These are phyloP conservation scores for Lithobates pipiens DNA, from an alignment of 2,797 vertebrate species.

Conservation along the genomic window DNA sequence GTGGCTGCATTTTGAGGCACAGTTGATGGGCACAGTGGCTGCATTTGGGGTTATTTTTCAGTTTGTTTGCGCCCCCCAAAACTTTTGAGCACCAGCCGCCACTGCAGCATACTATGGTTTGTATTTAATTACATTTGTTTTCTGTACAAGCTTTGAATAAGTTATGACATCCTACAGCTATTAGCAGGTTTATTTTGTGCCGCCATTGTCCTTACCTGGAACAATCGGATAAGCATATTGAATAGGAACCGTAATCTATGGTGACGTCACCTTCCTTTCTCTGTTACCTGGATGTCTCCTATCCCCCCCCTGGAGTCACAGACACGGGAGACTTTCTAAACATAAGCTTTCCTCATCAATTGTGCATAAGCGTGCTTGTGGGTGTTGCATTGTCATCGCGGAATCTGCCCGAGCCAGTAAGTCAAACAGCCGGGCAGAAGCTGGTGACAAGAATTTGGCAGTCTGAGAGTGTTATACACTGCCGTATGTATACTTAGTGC, in stretches of 20 bases:
- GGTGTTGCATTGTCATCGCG: background rate
- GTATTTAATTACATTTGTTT: no score
- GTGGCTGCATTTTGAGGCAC: no score
- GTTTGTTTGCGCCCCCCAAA: no score
- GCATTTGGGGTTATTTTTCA: no score
- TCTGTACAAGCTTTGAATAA: background rate
- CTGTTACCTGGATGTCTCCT: background rate
- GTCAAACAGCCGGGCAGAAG: background rate
- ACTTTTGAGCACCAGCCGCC: no score
- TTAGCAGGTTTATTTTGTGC: background rate
- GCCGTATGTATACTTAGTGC: background rate
- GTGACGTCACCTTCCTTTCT: background rate
- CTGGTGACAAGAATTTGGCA: background rate
- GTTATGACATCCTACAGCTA: background rate
- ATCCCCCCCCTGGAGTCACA: constrained; percentile 2
- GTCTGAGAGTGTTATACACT: background rate
- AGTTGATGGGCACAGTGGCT: no score
- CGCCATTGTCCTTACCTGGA: background rate
- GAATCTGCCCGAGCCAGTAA: constrained; percentile 8
- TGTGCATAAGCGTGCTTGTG: background rate
- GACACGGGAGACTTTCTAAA: background rate
- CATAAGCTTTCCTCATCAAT: background rate
- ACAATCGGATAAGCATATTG: background rate
- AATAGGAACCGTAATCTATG: background rate
- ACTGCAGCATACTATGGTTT: no score